A percentile compares a stretch with the other conserved stretches of the same genome.
Evolutionary conservation across 2,888 invertebrate genomes (phyloP).

Genomic region (Tetranychus piercei): DNA sequence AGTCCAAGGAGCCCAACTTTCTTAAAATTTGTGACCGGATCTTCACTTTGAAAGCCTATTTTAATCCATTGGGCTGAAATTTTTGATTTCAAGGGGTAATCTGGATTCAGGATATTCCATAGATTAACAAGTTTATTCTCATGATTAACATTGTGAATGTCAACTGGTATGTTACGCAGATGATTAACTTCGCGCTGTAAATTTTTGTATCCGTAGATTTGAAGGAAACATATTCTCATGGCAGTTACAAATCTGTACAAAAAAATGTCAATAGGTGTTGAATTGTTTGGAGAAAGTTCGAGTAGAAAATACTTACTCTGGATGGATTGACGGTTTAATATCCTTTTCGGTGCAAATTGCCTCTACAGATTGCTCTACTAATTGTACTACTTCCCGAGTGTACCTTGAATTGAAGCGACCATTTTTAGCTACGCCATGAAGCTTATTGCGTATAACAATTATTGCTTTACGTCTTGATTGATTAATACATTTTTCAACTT

Average conservation of each 20-base stretch:
- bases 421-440: background rate
- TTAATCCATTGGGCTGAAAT: slow-evolving; percentile 82
- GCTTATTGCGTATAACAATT: background rate
- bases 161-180: slow-evolving; percentile 50
- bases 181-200: slow-evolving; percentile 53
- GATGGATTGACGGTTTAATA: slow-evolving; percentile 57
- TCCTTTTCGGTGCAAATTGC: slow-evolving; percentile 54
- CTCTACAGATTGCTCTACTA: slow-evolving; percentile 41
- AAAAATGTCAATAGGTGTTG: background rate
- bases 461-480: background rate
- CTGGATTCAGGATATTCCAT: slow-evolving; percentile 62
- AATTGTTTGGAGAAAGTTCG: too few relatives aligned
- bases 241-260: slow-evolving; percentile 48
- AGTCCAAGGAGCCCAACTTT: slow-evolving; percentile 91
- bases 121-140: slow-evolving; percentile 57
- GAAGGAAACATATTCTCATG: slow-evolving; percentile 54
- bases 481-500: slow-evolving; percentile 5
- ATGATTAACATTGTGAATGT: slow-evolving; percentile 52
- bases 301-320: slow-evolving; percentile 33
- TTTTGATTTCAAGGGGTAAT: slow-evolving; percentile 48
- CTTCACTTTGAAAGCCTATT: slow-evolving; percentile 93
- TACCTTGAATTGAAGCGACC: background rate
- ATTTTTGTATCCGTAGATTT: slow-evolving; percentile 73
- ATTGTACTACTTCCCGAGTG: slow-evolving; percentile 28
- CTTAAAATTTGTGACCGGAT: slow-evolving; percentile 93